phyloP scores from a whole-genome alignment of 2,888 invertebrate species.

The Bruchidius siliquastri region DNA sequence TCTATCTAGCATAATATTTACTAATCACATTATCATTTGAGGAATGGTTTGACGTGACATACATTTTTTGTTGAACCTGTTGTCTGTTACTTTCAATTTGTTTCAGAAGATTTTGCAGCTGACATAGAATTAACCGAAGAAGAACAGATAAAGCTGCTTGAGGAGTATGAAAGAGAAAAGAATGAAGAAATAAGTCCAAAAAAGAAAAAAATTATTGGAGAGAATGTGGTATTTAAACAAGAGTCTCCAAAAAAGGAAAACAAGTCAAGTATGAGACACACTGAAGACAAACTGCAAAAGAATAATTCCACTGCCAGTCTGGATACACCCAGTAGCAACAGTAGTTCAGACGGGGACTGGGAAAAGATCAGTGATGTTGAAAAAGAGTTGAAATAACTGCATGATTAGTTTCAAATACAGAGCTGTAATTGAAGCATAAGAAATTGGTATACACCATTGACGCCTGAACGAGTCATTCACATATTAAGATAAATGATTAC shows the following conservation, averaged over 20 bases:
- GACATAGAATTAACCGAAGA: slow-evolving; percentile 67
- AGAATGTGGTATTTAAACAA: slow-evolving; percentile 21
- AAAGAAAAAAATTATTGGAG: slow-evolving; percentile 24
- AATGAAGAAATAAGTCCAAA: slow-evolving; percentile 25
- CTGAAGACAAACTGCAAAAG: slow-evolving; percentile 30
- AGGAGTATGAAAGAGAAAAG: slow-evolving; percentile 64
- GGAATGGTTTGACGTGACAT: no score
- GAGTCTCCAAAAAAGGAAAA: slow-evolving; percentile 27
- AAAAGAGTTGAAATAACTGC: slow-evolving; percentile 23
- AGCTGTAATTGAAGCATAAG: background rate
- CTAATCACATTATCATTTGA: no score
- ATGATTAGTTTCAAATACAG: background rate
- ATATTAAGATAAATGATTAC: no score
- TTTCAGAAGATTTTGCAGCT: slow-evolving; percentile 60
- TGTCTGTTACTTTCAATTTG: background rate
- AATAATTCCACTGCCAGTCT: slow-evolving; percentile 34
- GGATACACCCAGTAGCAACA: slow-evolving; percentile 37
- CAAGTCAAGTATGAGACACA: slow-evolving; percentile 15
- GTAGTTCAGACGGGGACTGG: slow-evolving; percentile 48
- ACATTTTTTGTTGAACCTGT: background rate
- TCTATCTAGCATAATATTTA: no score
- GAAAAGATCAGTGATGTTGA: slow-evolving; percentile 44
- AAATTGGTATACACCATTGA: background rate
- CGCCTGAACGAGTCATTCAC: no score
- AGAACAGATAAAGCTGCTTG: slow-evolving; percentile 62